Conservation (phyloP, 2,888 invertebrate species). For the Crepidodera aurea region DNA sequence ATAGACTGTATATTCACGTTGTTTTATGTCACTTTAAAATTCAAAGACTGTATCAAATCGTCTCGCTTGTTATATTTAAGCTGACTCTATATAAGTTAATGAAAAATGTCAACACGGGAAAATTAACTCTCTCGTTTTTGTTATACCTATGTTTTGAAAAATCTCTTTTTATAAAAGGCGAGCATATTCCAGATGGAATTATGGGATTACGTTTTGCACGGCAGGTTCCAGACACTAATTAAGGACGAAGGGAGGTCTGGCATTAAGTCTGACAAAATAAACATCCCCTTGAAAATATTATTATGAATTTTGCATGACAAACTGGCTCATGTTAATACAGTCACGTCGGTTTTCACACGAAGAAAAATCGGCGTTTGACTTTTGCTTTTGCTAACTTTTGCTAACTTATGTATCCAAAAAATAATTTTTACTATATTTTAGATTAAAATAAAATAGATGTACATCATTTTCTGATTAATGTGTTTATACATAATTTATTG, state of each 20-base stretch:
- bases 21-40: too few relatives aligned
- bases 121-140: slow-evolving; percentile 12
- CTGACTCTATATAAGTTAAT: slow-evolving; percentile 9
- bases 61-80: neutral
- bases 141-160: neutral
- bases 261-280: slow-evolving; percentile 13
- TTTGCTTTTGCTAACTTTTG: too few relatives aligned
- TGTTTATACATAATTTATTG: too few relatives aligned
- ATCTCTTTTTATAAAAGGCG: slow-evolving; percentile 17
- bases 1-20: too few relatives aligned
- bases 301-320: slow-evolving; percentile 19
- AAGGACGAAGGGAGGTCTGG: slow-evolving; percentile 6
- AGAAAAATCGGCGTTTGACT: neutral
- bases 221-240: slow-evolving; percentile 10
- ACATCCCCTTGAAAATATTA: slow-evolving; percentile 26
- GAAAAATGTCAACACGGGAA: slow-evolving; percentile 21
- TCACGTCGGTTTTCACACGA: slow-evolving; percentile 4
- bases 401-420: too few relatives aligned
- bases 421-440: too few relatives aligned
- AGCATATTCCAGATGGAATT: slow-evolving; percentile 3
- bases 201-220: slow-evolving; percentile 14
- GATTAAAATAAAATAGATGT: too few relatives aligned
- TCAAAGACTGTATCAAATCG: neutral
- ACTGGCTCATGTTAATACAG: slow-evolving; percentile 5
- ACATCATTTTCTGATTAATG: too few relatives aligned